phyloP scores from a whole-genome alignment of 2,888 invertebrate genomes.

The Rhamnusium bicolor region DNA sequence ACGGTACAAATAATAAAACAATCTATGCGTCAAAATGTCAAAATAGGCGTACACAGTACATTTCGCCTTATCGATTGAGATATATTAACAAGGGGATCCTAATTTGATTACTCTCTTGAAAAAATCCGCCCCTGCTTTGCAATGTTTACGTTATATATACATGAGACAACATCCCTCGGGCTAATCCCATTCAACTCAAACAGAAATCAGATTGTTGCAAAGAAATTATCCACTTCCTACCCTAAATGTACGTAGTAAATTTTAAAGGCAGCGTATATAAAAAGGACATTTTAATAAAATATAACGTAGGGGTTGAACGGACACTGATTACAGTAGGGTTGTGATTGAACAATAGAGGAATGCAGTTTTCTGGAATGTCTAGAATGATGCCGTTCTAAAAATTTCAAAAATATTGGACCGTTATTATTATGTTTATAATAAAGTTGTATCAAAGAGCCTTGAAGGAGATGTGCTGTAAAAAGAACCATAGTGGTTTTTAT shows the following conservation, averaged over 20 bases:
- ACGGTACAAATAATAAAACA: too few relatives aligned
- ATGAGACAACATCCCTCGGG: conserved; percentile 16
- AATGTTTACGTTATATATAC: conserved; percentile 13
- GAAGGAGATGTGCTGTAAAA: background rate
- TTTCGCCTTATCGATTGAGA: background rate
- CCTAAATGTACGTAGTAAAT: background rate
- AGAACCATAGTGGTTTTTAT: background rate
- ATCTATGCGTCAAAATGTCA: background rate
- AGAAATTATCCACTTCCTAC: conserved; percentile 24
- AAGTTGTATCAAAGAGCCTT: background rate
- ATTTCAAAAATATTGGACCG: background rate
- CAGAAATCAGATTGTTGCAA: conserved; percentile 29
- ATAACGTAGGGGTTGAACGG: background rate
- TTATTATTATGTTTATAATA: background rate
- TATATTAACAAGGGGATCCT: background rate
- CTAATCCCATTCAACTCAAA: conserved; percentile 22
- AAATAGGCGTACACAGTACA: background rate
- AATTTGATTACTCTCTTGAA: background rate
- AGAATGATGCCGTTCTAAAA: background rate
- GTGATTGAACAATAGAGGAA: background rate
- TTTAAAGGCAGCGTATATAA: conserved; percentile 4
- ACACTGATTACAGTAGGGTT: background rate
- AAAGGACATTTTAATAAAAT: conserved; percentile 15
- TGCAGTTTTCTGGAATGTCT: background rate
- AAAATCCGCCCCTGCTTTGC: background rate